A percentile compares a stretch with the other conserved stretches of the same genome.
Evolutionary conservation across 2,888 invertebrate genomes (phyloP).

Genomic region (Acrobasis suavella): DNA sequence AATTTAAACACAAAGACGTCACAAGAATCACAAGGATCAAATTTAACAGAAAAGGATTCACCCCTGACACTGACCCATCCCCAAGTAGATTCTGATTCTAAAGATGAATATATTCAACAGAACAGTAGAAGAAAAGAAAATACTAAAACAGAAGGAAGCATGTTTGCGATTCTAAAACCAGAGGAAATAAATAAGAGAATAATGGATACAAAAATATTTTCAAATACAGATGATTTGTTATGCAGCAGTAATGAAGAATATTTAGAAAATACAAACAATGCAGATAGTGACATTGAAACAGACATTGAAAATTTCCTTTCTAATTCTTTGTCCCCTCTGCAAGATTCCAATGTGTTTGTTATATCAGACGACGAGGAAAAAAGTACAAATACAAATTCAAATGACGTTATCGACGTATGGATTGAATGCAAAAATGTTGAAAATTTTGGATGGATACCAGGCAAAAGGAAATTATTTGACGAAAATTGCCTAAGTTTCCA

Average conservation of each 20-base stretch:
- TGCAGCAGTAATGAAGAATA: slow-evolving; percentile 3
- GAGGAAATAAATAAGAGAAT: slow-evolving; percentile 71
- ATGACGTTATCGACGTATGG: slow-evolving; percentile 46
- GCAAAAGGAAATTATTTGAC: slow-evolving; percentile 39
- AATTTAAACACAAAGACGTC: neutral
- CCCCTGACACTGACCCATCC: neutral
- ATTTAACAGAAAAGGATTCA: neutral
- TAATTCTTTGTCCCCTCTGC: slow-evolving; percentile 38
- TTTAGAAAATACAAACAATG: neutral
- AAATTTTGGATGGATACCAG: slow-evolving; percentile 60
- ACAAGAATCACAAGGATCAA: neutral
- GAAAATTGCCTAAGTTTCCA: slow-evolving; percentile 52
- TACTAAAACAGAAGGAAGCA: slow-evolving; percentile 44
- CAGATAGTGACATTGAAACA: slow-evolving; percentile 31
- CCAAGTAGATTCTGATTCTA: neutral
- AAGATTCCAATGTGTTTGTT: slow-evolving; percentile 35
- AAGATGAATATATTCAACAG: slow-evolving; percentile 14
- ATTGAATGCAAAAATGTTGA: slow-evolving; percentile 57
- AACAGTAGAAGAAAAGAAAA: slow-evolving; percentile 23
- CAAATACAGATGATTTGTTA: slow-evolving; percentile 11
- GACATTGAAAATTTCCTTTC: slow-evolving; percentile 58
- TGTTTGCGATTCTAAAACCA: slow-evolving; percentile 67
- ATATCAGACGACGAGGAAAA: slow-evolving; percentile 49
- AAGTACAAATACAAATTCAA: slow-evolving; percentile 9
- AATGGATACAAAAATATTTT: slow-evolving; percentile 27